Evolutionary conservation across 2,888 invertebrate species (phyloP).

Genomic region (Chaitophorus viminalis): DNA sequence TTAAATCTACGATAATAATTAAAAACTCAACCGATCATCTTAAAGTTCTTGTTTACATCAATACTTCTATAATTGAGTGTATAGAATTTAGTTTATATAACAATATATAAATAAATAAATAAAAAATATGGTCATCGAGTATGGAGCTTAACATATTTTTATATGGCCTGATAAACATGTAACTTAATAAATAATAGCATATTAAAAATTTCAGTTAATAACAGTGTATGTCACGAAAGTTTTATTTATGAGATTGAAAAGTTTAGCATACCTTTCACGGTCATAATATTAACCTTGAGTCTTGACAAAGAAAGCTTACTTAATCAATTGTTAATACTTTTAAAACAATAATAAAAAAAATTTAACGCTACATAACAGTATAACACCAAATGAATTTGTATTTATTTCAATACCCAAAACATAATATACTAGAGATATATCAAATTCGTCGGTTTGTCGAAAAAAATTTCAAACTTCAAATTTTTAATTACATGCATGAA

Average conservation of each 20-base stretch:
- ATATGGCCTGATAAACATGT: not conserved
- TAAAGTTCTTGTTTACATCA: not conserved
- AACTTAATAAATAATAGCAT: not conserved
- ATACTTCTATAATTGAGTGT: not conserved
- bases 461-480: not conserved
- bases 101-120: not conserved
- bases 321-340: constrained; percentile 27
- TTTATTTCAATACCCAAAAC: not conserved
- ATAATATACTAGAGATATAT: not conserved
- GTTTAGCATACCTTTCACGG: constrained; percentile 37
- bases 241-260: constrained; percentile 6
- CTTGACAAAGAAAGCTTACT: constrained; percentile 34
- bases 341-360: constrained; percentile 9
- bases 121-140: not conserved
- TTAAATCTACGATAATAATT: not conserved
- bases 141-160: not conserved
- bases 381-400: not conserved
- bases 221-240: not conserved
- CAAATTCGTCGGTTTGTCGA: not conserved
- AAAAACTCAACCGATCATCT: not conserved
- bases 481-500: not conserved
- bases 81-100: not conserved
- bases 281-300: constrained; percentile 28
- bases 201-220: not conserved
- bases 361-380: not conserved